Base-by-base conservation (phyloP, 1,140 invertebrate genomes). In the Trichomalopsis sarcophagae region DNA sequence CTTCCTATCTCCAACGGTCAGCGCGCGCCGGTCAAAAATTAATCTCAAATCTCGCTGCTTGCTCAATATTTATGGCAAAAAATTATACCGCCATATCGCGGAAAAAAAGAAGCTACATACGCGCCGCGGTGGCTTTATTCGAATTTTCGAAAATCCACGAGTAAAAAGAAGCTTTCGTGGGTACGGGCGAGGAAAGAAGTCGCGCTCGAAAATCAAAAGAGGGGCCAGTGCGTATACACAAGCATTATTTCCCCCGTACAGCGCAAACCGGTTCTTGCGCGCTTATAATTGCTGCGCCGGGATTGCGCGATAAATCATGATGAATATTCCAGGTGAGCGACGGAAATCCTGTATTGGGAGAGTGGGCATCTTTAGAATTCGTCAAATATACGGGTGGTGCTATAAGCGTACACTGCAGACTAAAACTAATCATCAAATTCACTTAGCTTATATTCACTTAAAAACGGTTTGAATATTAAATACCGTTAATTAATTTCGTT, bases 281-380 rank as follows among this genome's bases (percentile, higher is more conserved):
- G 44, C 33, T 69, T 85, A 44, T 44, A 82, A 84, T 87, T 82
- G 83, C 86, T 36, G 40, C 73, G 79, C 55, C 55, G 55, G 47
- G 82, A 85, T 83, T 80, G 84, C 76, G 23, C 47, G 71, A 86
- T 84, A 82, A 84, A 86, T 81, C 74, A 81, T 44, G 47, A 82
- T 84, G 68, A 86, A 87, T 87, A 87, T 86, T 44, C 2, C 76
- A n/a, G 6, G 6, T 11, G 62, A 40, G 27, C 14, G 21, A 44
- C 36, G 50, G 21, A 23, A 81, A 73, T 81, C 40, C 17, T 21
- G 36, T 1, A 10, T 80, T n/a, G 4, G 50, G 68, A 36, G 33
- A 36, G 33, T 27, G 27, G 11, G 69, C 85, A 82, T 66, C 82
- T 75, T 40, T 69, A 36, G 78, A 55, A 44, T 44, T 44, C 40